Percentiles rank a stretch among this genome's conserved stretches.
Evolutionary conservation across 2,888 invertebrate genomes (phyloP).

Genomic region (Acleris cristana): DNA sequence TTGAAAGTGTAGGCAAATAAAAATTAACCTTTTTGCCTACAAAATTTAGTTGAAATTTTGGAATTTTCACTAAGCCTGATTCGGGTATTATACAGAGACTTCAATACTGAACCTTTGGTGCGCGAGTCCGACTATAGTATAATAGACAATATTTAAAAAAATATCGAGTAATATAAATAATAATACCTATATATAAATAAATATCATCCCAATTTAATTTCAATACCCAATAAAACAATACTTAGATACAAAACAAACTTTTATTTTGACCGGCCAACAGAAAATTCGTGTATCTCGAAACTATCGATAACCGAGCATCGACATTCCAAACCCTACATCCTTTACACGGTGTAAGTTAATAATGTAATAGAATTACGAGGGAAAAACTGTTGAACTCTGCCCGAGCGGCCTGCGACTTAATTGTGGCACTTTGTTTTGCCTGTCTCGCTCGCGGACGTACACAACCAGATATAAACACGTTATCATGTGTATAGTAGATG

Average conservation of each 20-base stretch:
- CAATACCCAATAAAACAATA: too few species aligned
- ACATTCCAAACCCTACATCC: conserved; percentile 55
- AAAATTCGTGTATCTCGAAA: background rate
- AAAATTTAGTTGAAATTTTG: too few species aligned
- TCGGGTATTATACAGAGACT: background rate
- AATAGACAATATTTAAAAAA: too few species aligned
- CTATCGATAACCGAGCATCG: conserved; percentile 18
- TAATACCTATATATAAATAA: too few species aligned
- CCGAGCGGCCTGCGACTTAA: conserved; percentile 75
- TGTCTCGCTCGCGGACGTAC: conserved; percentile 52
- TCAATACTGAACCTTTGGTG: background rate
- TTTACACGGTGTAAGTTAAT: conserved; percentile 82
- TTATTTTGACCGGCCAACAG: too few species aligned
- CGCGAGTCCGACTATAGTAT: too few species aligned
- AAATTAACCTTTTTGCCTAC: too few species aligned
- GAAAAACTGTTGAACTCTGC: conserved; percentile 81
- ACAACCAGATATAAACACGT: conserved; percentile 14
- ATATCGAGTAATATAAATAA: too few species aligned
- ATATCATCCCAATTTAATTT: too few species aligned
- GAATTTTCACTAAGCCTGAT: too few species aligned
- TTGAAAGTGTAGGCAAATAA: too few species aligned
- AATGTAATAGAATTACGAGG: conserved; percentile 83
- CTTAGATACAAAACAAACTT: too few species aligned
- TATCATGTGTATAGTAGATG: background rate
- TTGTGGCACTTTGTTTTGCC: conserved; percentile 77